Evolutionary conservation across 2,797 vertebrate species (phyloP).

Genomic region (Tarsius wallacei): DNA sequence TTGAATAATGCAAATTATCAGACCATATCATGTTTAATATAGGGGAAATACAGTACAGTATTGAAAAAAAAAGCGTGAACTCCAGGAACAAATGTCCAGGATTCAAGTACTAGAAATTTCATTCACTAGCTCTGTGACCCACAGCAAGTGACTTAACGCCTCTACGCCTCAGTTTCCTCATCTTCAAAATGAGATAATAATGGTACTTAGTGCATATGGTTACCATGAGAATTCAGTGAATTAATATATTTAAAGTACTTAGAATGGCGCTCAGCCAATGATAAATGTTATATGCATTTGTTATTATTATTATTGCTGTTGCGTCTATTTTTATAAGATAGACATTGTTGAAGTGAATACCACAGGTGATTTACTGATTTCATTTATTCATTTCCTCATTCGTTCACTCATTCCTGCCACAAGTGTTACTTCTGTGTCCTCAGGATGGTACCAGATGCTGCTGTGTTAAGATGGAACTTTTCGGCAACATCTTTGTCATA

Average conservation of each 20-base stretch:
- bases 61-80: too few species aligned
- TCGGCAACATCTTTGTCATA: not conserved
- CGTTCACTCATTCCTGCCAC: not conserved
- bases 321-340: not conserved
- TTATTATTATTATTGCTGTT: not conserved
- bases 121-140: not conserved
- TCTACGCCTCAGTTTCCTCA: not conserved
- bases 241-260: not conserved
- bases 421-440: not conserved
- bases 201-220: rapidly evolving
- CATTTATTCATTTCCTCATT: rapidly evolving
- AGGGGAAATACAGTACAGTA: rapidly evolving
- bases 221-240: rapidly evolving
- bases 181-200: not conserved
- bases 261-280: too few species aligned
- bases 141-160: rapidly evolving
- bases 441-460: rapidly evolving
- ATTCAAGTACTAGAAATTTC: not conserved
- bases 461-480: rapidly evolving
- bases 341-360: not conserved
- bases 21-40: not conserved
- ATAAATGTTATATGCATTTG: rapidly evolving
- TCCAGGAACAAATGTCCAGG: not conserved
- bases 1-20: not conserved
- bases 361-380: not conserved